Evolutionary conservation across 2,797 vertebrate species (phyloP).

Genomic region (Tympanoctomys barrerae): DNA sequence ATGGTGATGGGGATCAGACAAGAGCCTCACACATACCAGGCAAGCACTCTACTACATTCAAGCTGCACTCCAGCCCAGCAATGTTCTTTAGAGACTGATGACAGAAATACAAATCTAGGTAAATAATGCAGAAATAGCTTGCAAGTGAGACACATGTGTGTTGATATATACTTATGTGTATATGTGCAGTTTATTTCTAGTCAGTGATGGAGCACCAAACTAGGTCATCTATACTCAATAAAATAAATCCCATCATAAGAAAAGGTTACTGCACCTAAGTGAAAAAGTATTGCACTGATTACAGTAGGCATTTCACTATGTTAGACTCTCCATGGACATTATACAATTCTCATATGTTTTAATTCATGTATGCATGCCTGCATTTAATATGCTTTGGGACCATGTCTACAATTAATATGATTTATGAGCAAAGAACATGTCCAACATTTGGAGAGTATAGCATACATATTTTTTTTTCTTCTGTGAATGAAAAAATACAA

Average conservation of each 20-base stretch:
- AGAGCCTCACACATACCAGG: no score
- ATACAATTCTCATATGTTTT: slow-evolving; percentile 91
- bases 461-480: slow-evolving; percentile 71
- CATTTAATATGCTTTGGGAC: slow-evolving; percentile 88
- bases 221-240: slow-evolving; percentile 68
- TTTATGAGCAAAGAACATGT: slow-evolving; percentile 89
- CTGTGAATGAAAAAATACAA: slow-evolving; percentile 89
- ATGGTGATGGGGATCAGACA: background rate
- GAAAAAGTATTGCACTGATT: slow-evolving; percentile 75
- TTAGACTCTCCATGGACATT: slow-evolving; percentile 82
- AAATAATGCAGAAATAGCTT: slow-evolving; percentile 38
- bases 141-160: background rate
- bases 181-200: slow-evolving; percentile 55
- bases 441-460: slow-evolving; percentile 79
- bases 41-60: background rate
- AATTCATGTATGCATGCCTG: slow-evolving; percentile 91
- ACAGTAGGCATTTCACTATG: slow-evolving; percentile 70
- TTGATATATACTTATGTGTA: background rate
- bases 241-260: slow-evolving; percentile 69
- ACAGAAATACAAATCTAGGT: slow-evolving; percentile 46
- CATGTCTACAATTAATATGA: slow-evolving; percentile 90
- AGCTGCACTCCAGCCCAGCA: background rate
- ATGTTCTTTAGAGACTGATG: slow-evolving; percentile 43
- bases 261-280: slow-evolving; percentile 73
- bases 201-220: slow-evolving; percentile 68